phyloP scores from a whole-genome alignment of 2,113 vertebrate genomes.

The Loxodonta africana region DNA sequence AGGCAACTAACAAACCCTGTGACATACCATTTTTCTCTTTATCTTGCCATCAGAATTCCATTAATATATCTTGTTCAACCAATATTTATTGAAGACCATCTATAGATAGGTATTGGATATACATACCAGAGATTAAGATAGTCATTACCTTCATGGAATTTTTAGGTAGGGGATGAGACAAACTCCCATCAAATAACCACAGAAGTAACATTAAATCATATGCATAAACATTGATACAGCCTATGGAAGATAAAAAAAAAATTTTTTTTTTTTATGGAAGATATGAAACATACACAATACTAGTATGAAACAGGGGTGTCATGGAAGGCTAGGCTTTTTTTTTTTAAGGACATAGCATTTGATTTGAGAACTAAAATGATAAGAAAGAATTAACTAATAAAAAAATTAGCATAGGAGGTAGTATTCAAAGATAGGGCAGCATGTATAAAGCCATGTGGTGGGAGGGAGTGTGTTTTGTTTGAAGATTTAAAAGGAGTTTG shows the following conservation, averaged over 20 bases:
- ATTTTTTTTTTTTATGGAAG: no score
- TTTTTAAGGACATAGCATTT: not conserved
- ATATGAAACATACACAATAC: not conserved
- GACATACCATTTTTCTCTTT: not conserved
- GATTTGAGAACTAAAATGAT: not conserved
- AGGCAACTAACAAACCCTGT: not conserved
- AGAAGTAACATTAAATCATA: not conserved
- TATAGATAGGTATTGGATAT: not conserved
- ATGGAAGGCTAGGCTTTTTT: not conserved
- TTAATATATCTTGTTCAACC: not conserved
- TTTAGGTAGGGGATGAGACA: not conserved
- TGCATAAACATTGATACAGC: not conserved
- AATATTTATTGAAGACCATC: not conserved
- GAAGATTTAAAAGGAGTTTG: constrained; percentile 14
- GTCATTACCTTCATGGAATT: not conserved
- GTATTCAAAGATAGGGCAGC: not conserved
- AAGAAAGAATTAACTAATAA: not conserved
- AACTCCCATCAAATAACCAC: not conserved
- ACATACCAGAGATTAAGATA: not conserved
- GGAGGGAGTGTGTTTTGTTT: not conserved
- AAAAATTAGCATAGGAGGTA: not conserved
- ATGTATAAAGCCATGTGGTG: not conserved
- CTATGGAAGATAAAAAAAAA: not conserved
- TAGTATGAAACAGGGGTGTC: not conserved
- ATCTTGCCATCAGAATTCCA: not conserved